These are phyloP conservation scores for Lutraria lutraria DNA, from an alignment of 2,888 invertebrate genomes.

Conservation along the genomic window DNA sequence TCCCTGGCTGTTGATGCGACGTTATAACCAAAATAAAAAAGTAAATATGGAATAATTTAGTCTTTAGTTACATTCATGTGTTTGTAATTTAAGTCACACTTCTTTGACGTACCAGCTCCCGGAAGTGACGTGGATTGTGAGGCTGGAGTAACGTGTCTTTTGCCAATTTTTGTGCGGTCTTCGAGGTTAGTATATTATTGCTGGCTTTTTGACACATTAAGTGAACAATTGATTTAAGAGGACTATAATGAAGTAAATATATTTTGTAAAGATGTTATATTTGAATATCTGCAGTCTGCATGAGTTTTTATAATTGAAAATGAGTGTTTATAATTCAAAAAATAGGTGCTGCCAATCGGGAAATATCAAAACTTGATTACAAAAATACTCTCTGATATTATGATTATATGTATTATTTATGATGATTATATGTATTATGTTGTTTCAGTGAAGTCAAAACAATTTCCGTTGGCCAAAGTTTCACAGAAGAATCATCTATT, in stretches of 20 bases:
- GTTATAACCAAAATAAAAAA: no score
- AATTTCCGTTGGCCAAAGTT: constrained; percentile 9
- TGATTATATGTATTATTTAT: no score
- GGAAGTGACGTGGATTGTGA: background rate
- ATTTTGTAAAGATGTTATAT: background rate
- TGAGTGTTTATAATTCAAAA: no score
- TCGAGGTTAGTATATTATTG: background rate
- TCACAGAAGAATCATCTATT: background rate
- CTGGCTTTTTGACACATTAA: no score
- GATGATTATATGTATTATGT: background rate
- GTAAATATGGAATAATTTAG: background rate
- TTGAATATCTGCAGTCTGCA: no score
- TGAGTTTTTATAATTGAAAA: no score
- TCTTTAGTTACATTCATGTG: background rate
- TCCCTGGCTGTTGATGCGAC: no score
- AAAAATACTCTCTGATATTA: no score
- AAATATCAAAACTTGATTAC: no score
- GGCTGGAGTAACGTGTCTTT: constrained; percentile 10
- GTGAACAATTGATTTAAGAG: background rate
- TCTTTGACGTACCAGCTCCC: constrained; percentile 21
- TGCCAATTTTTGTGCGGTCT: constrained; percentile 14
- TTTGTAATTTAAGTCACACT: background rate
- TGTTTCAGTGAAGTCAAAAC: constrained; percentile 8
- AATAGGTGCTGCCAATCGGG: no score
- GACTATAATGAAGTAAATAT: background rate